These are phyloP conservation scores for Harpagoxenus sublaevis DNA, from an alignment of 2,888 invertebrate genomes.

Conservation along the genomic window DNA sequence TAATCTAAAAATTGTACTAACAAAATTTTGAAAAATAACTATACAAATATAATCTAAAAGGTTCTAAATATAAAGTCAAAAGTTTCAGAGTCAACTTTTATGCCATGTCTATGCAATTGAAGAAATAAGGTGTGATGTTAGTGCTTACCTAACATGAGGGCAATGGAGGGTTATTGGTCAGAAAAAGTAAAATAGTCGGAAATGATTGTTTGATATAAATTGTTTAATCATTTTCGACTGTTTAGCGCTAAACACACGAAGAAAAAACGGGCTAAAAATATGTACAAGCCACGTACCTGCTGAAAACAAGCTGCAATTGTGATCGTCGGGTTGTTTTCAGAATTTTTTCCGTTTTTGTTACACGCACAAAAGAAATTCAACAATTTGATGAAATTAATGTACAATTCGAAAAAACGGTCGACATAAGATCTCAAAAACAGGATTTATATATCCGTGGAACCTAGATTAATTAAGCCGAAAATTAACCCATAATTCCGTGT, in stretches of 20 bases:
- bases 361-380: constrained; percentile 55
- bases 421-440: not conserved
- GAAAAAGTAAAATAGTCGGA: constrained; percentile 7
- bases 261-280: constrained; percentile 74
- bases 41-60: no score
- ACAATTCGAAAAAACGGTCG: not conserved
- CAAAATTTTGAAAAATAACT: no score
- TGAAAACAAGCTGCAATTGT: constrained; percentile 70
- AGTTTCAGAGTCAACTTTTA: no score
- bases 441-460: constrained; percentile 15
- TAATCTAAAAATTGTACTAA: no score
- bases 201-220: not conserved
- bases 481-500: not conserved
- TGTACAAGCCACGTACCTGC: constrained; percentile 79
- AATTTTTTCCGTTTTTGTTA: constrained; percentile 35
- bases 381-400: not conserved
- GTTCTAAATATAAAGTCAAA: no score
- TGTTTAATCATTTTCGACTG: constrained; percentile 18
- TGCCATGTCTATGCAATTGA: no score
- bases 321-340: constrained; percentile 60
- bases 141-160: no score
- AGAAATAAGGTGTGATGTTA: no score
- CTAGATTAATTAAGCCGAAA: constrained; percentile 3
- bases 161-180: not conserved
- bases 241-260: constrained; percentile 39